These are phyloP conservation scores for Cladorhizidae sp. DNA, from an alignment of 37 sponge, comb jelly and placozoan genomes.

Conservation along the genomic window DNA sequence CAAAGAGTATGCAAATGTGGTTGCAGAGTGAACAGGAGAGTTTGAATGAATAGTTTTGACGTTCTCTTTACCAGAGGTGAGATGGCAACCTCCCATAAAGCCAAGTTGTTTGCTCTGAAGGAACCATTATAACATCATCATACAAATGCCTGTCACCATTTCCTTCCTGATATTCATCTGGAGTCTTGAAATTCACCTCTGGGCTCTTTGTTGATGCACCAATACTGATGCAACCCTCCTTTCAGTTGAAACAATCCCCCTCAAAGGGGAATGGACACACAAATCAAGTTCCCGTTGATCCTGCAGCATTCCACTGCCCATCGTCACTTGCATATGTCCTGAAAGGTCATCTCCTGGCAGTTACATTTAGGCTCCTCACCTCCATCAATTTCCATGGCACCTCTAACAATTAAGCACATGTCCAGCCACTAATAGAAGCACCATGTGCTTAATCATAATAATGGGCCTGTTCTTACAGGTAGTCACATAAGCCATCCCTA, in stretches of 20 bases:
- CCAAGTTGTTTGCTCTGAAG: background rate
- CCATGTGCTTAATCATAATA: too few species aligned
- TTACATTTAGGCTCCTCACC: too few species aligned
- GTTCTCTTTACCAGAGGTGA: background rate
- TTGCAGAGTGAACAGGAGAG: background rate
- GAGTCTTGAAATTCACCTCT: background rate
- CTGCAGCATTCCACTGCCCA: background rate
- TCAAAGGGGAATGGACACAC: background rate
- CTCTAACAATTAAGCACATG: too few species aligned
- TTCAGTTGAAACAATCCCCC: background rate
- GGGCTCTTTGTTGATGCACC: too few species aligned
- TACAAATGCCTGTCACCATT: background rate
- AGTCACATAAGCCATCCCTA: too few species aligned
- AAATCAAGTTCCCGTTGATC: background rate
- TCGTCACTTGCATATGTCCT: background rate
- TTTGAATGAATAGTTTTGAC: conserved; percentile 1
- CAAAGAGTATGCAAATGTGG: background rate
- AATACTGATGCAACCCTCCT: background rate
- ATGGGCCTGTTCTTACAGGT: too few species aligned
- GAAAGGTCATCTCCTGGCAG: too few species aligned
- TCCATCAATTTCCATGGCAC: too few species aligned
- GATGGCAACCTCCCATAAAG: conserved; percentile 1
- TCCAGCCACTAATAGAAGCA: too few species aligned
- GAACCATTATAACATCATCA: background rate
- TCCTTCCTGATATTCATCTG: background rate